phyloP scores from a whole-genome alignment of 2,797 vertebrate genomes.

The Falco biarmicus region DNA sequence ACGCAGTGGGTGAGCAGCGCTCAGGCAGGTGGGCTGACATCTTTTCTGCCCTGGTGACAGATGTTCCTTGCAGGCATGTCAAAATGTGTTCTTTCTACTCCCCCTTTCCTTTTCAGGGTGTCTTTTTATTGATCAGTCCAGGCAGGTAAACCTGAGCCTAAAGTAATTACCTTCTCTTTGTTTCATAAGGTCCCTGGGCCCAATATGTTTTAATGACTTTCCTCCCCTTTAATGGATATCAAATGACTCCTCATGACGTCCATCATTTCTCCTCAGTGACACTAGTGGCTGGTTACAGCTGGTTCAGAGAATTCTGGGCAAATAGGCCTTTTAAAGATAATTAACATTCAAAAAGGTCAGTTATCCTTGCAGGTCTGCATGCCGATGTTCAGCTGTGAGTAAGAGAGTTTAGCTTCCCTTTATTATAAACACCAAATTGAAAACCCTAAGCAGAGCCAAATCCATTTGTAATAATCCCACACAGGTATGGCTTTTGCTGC shows the following conservation, averaged over 20 bases:
- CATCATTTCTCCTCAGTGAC: slow-evolving; percentile 53
- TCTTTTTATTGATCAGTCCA: slow-evolving; percentile 52
- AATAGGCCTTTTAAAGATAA: slow-evolving; percentile 66
- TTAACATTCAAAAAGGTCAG: slow-evolving; percentile 72
- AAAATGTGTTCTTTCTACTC: not conserved
- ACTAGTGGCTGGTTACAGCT: slow-evolving; percentile 50
- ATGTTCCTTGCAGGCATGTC: not conserved
- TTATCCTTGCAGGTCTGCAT: slow-evolving; percentile 63
- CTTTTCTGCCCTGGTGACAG: not conserved
- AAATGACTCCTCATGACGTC: slow-evolving; percentile 39
- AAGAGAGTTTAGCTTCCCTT: slow-evolving; percentile 8
- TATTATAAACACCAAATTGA: not conserved
- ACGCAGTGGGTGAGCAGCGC: fast-evolving
- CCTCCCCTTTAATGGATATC: slow-evolving; percentile 57
- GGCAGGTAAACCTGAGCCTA: slow-evolving; percentile 57
- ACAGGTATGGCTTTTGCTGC: not conserved
- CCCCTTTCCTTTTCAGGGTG: not conserved
- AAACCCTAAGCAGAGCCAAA: slow-evolving; percentile 28
- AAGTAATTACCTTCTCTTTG: slow-evolving; percentile 53
- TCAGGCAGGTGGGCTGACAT: not conserved
- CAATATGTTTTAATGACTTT: slow-evolving; percentile 63
- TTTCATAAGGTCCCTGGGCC: slow-evolving; percentile 55
- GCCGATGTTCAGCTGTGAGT: slow-evolving; percentile 46
- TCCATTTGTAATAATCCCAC: slow-evolving; percentile 27
- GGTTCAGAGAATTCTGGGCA: slow-evolving; percentile 63